Base-by-base conservation (phyloP, 1,140 invertebrate species). In the Drosophila setifemur region DNA sequence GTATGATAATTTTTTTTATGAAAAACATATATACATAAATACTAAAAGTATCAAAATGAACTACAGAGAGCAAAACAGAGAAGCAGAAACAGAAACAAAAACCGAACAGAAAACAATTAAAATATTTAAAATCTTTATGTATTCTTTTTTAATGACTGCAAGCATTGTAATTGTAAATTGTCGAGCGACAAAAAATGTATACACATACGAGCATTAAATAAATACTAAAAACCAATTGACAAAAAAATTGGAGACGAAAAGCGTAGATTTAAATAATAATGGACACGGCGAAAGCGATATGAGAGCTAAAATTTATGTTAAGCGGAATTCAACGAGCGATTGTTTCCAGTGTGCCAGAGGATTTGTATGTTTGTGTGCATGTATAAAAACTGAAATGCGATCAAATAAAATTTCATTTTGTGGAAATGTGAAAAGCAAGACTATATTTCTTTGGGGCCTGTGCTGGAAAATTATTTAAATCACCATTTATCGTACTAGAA, bases 101-200 rank as follows among this genome's bases (percentile, higher is more conserved):
- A n/a, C n/a, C n/a, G n/a, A n/a, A n/a, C n/a, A n/a, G n/a, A n/a
- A n/a, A n/a, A n/a, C n/a, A n/a, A n/a, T n/a, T 14, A 44, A 57
- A 26, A 58, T 23, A 40, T 55, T 44, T 21, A 57, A 26, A 5
- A 47, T 18, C 12, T 6, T 8, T 2, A 6, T 16, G 7, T 11
- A 5, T 8, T 50, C 37, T 25, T 21, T 29, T n/a, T 29, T 25
- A 63, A 29, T 39, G 57, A 64, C 60, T 64, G 60, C 29, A 39
- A 42, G 31, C 42, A 64, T 63, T 40, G 58, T 64, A 64, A 49
- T 64, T 64, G 57, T 66, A 66, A 64, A 64, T 64, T 64, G 57
- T 64, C 61, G 25, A 64, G 61, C 33, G 61, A 64, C 61, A 64
- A 64, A 64, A 64, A 64, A 21, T 6, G 42, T 28, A 48, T 25